Conservation (phyloP, 2,888 invertebrate genomes). For the Leptinotarsa peninsularis region DNA sequence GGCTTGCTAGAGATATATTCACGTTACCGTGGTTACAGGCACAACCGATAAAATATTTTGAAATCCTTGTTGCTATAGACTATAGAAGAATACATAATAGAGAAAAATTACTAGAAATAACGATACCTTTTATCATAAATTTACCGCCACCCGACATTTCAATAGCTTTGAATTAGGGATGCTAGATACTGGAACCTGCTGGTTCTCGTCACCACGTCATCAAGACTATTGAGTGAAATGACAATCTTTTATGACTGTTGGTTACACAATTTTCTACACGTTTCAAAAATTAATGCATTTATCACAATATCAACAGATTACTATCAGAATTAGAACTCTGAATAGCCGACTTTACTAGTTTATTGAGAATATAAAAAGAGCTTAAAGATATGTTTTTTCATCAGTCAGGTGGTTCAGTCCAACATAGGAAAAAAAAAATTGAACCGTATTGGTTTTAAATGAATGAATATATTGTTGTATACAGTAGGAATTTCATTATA, state of each 20-base stretch:
- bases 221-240: slow-evolving; percentile 23
- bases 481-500: no score
- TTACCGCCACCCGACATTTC: slow-evolving; percentile 37
- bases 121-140: neutral
- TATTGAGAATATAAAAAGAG: neutral
- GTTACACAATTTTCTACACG: neutral
- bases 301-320: no score
- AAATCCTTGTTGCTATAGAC: neutral
- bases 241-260: slow-evolving; percentile 4
- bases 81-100: neutral
- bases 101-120: neutral
- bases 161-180: slow-evolving; percentile 1
- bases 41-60: neutral
- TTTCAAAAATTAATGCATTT: neutral
- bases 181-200: slow-evolving; percentile 13
- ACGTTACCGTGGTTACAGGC: neutral
- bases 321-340: neutral
- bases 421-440: no score
- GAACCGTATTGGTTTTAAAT: no score
- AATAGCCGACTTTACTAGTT: neutral
- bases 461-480: no score
- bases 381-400: neutral
- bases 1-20: neutral
- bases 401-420: neutral
- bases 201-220: slow-evolving; percentile 20